phyloP scores from a whole-genome alignment of 2,113 vertebrate species.

The Psittacus erithacus region DNA sequence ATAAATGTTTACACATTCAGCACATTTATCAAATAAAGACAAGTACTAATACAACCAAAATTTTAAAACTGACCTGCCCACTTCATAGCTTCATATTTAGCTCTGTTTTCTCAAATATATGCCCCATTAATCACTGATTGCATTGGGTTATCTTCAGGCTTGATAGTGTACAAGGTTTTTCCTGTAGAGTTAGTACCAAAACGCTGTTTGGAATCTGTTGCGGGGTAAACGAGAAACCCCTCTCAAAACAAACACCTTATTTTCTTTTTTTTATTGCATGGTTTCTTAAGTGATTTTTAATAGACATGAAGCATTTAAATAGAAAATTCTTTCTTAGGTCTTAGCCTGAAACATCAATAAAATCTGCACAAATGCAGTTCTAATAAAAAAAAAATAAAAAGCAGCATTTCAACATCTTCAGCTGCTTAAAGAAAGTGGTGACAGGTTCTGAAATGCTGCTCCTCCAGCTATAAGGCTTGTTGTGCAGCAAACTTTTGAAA shows the following conservation, averaged over 20 bases:
- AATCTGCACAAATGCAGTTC: not conserved
- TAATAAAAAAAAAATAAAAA: not conserved
- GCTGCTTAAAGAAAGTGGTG: not conserved
- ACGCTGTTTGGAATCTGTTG: not conserved
- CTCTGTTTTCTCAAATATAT: slow-evolving; percentile 81
- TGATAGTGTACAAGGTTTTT: not conserved
- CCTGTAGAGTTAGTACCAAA: not conserved
- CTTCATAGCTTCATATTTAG: slow-evolving; percentile 87
- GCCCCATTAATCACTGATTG: slow-evolving; percentile 83
- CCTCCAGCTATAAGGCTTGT: not conserved
- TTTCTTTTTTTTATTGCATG: not conserved
- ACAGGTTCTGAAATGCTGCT: not conserved
- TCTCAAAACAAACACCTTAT: not conserved
- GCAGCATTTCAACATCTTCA: not conserved
- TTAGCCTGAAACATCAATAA: not conserved
- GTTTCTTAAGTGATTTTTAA: not conserved
- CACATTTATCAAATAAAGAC: not conserved
- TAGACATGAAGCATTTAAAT: not conserved
- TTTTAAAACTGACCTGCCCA: slow-evolving; percentile 85
- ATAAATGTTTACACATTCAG: not conserved
- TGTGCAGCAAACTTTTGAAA: not conserved
- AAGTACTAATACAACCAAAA: not conserved
- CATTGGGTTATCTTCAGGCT: not conserved
- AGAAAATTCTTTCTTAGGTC: not conserved
- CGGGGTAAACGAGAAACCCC: not conserved